These are phyloP conservation scores for Pteronura brasiliensis DNA, from an alignment of 2,113 vertebrate genomes.

Conservation along the genomic window DNA sequence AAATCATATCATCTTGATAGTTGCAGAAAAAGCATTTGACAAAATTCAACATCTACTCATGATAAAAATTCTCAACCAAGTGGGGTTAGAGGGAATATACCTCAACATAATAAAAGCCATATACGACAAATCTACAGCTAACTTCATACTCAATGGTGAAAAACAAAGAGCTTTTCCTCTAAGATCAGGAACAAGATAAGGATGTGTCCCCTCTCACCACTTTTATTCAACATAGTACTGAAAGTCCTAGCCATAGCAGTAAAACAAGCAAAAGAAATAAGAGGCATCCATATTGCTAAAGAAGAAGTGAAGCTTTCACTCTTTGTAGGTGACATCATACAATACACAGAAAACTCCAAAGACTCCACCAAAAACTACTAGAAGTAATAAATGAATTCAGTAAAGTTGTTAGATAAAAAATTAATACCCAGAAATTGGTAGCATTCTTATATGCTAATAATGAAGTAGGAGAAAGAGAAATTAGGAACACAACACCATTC, in stretches of 20 bases:
- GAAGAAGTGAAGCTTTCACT: not conserved
- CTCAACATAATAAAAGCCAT: not conserved
- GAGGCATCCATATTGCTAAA: not conserved
- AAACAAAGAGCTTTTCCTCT: not conserved
- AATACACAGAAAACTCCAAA: not conserved
- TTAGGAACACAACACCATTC: not conserved
- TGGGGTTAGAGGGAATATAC: not conserved
- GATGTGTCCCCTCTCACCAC: not conserved
- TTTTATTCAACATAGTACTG: not conserved
- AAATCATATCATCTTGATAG: not conserved
- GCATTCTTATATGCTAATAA: not conserved
- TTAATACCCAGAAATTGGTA: not conserved
- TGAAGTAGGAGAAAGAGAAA: not conserved
- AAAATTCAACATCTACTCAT: not conserved
- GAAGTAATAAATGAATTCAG: not conserved
- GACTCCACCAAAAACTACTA: not conserved
- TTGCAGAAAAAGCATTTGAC: not conserved
- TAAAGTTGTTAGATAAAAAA: not conserved
- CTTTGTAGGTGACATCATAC: not conserved
- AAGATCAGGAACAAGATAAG: not conserved
- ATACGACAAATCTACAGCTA: not conserved
- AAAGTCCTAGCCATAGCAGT: not conserved
- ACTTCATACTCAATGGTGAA: not conserved
- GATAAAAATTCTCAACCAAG: not conserved
- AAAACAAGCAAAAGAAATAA: not conserved